phyloP scores from a whole-genome alignment of 2,113 vertebrate genomes.

The Alces alces region DNA sequence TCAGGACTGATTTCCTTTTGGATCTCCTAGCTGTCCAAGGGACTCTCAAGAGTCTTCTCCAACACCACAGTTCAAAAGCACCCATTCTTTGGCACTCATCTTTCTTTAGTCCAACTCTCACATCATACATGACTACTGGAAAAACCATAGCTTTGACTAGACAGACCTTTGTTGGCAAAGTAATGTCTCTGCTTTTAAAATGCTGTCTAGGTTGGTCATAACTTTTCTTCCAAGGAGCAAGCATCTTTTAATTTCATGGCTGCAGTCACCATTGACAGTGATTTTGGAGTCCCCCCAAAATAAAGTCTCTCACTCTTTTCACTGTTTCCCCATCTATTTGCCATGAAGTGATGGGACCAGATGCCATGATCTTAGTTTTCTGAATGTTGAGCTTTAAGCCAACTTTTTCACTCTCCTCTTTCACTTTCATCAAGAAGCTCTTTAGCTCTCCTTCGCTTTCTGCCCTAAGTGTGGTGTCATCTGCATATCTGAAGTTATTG shows the following conservation, averaged over 20 bases:
- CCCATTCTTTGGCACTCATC: background rate
- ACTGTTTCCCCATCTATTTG: background rate
- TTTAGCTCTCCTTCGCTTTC: background rate
- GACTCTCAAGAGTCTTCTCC: background rate
- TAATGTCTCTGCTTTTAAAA: background rate
- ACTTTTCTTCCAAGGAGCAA: background rate
- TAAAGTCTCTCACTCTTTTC: background rate
- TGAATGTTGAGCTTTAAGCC: background rate
- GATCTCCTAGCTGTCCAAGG: background rate
- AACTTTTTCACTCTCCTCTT: background rate
- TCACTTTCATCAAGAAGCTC: background rate
- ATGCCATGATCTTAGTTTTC: background rate
- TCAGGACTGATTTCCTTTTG: background rate
- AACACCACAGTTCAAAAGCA: background rate
- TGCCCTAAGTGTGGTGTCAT: background rate
- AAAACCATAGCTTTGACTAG: background rate
- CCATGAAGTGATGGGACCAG: background rate
- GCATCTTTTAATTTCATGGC: background rate
- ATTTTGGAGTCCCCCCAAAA: background rate
- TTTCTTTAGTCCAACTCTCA: background rate
- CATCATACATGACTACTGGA: background rate
- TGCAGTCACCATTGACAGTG: background rate
- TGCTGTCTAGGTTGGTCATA: background rate
- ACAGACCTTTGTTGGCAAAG: background rate
- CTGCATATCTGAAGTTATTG: background rate